phyloP scores from a whole-genome alignment of 64 coral and sea anemone genomes.

The Pocillopora verrucosa region DNA sequence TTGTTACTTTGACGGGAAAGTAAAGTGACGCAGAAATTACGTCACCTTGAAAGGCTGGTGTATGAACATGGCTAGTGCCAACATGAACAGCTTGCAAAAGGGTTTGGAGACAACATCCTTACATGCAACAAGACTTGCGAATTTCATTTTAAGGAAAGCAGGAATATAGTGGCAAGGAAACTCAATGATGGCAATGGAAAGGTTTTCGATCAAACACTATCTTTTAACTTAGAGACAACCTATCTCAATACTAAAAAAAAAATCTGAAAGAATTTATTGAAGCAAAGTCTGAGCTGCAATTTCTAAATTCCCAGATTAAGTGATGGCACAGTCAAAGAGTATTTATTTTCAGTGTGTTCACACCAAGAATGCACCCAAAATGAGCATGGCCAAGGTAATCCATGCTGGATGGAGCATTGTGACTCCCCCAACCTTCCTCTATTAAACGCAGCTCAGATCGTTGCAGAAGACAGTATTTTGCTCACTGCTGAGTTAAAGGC shows the following conservation, averaged over 20 bases:
- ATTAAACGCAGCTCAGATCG: constrained; percentile 35
- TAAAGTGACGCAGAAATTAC: neutral
- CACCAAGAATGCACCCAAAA: constrained; percentile 13
- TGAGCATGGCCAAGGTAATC: constrained; percentile 50
- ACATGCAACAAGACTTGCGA: constrained; percentile 21
- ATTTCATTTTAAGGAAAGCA: constrained; percentile 43
- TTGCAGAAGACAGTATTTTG: neutral
- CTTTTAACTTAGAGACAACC: neutral
- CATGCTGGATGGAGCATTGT: constrained; percentile 34
- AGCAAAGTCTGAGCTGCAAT: neutral
- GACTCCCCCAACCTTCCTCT: constrained; percentile 26
- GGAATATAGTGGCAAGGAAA: constrained; percentile 13
- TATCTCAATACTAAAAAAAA: constrained; percentile 6
- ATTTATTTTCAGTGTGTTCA: constrained; percentile 41
- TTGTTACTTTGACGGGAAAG: constrained; percentile 7
- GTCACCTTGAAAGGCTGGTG: neutral
- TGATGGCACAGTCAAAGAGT: constrained; percentile 42
- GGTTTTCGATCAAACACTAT: constrained; percentile 14
- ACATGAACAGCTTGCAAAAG: constrained; percentile 14
- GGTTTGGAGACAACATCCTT: constrained; percentile 8
- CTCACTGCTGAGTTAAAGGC: constrained; percentile 35
- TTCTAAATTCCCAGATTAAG: constrained; percentile 46
- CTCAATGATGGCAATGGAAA: neutral
- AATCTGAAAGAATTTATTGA: constrained; percentile 43
- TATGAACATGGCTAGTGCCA: constrained; percentile 25